Percentiles rank a stretch among this genome's conserved stretches.
These are phyloP conservation scores for Coranthus polyacanthus DNA, from an alignment of 2,797 vertebrate species.

Conservation along the genomic window DNA sequence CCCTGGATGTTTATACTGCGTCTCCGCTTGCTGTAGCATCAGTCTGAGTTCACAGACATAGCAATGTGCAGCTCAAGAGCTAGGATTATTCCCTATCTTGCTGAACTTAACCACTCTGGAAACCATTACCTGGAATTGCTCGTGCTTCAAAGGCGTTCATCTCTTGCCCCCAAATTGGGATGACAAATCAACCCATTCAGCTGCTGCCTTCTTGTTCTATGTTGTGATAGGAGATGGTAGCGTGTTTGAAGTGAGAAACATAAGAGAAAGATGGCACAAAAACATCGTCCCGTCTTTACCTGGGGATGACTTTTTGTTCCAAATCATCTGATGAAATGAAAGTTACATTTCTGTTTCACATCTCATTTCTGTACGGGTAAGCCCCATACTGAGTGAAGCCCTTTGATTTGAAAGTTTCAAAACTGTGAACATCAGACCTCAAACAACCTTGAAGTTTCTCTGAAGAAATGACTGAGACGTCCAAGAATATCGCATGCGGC, in stretches of 20 bases:
- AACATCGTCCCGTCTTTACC: conserved; percentile 6
- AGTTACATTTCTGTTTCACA: conserved; percentile 22
- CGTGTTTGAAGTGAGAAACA: conserved; percentile 32
- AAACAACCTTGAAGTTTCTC: conserved; percentile 17
- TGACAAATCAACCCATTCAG: conserved; percentile 39
- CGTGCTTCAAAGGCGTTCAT: conserved; percentile 62
- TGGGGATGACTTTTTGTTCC: conserved; percentile 2
- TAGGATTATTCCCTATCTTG: conserved; percentile 67
- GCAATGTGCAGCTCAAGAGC: conserved; percentile 32
- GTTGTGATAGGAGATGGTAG: conserved; percentile 21
- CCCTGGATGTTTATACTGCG: conserved; percentile 35
- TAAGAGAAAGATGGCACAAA: conserved; percentile 1
- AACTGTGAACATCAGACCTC: conserved; percentile 8
- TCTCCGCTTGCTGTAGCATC: conserved; percentile 38
- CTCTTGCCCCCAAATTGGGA: conserved; percentile 22
- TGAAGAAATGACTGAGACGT: conserved; percentile 13
- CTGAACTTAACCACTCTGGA: conserved; percentile 78
- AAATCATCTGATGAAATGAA: conserved; percentile 35
- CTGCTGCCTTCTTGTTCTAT: conserved; percentile 20
- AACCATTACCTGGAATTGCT: conserved; percentile 77
- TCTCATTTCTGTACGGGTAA: conserved; percentile 1
- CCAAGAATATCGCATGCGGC: conserved; percentile 7
- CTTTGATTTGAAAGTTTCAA: conserved; percentile 35
- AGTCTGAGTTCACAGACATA: conserved; percentile 40
- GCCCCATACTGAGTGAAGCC: conserved; percentile 9